Percentiles rank a stretch among this genome's conserved stretches.
Conservation (phyloP, 2,888 invertebrate genomes). For the Mesorhabditis spiculigera region DNA sequence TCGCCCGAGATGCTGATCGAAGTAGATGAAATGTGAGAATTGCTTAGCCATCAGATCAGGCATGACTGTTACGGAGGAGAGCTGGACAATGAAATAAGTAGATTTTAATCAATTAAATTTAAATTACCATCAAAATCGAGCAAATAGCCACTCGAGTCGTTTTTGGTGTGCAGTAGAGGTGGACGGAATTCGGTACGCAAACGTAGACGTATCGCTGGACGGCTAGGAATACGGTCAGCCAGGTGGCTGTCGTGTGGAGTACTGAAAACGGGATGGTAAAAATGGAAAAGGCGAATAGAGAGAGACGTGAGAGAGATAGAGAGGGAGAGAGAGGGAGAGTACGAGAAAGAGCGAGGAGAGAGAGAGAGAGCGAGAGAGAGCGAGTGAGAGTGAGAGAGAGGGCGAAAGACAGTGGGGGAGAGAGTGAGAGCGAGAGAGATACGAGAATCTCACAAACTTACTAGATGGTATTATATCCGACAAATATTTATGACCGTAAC, state of each 20-base stretch:
- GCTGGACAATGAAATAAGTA: slow-evolving; percentile 22
- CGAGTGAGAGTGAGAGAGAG: slow-evolving; percentile 59
- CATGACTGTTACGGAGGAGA: slow-evolving; percentile 30
- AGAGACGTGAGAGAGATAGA: no score
- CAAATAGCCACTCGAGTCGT: slow-evolving; percentile 74
- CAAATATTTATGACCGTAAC: slow-evolving; percentile 62
- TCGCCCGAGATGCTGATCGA: no score
- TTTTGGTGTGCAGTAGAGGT: slow-evolving; percentile 71
- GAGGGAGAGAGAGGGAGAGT: slow-evolving; percentile 59
- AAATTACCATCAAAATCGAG: slow-evolving; percentile 62
- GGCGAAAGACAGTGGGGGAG: no score
- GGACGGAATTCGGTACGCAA: slow-evolving; percentile 82
- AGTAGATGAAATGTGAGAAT: background rate
- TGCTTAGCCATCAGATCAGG: slow-evolving; percentile 34
- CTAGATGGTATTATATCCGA: slow-evolving; percentile 71
- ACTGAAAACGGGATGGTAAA: slow-evolving; percentile 72
- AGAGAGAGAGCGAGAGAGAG: slow-evolving; percentile 58
- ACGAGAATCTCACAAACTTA: slow-evolving; percentile 55
- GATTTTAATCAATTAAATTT: slow-evolving; percentile 4
- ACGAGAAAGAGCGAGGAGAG: slow-evolving; percentile 47
- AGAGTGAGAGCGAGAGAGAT: slow-evolving; percentile 59
- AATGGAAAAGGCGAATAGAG: no score
- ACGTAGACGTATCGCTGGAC: slow-evolving; percentile 91
- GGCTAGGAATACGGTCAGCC: slow-evolving; percentile 84
- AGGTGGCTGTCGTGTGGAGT: slow-evolving; percentile 88